Base-by-base conservation (phyloP, 1,140 invertebrate genomes). In the Drosophila athabasca region DNA sequence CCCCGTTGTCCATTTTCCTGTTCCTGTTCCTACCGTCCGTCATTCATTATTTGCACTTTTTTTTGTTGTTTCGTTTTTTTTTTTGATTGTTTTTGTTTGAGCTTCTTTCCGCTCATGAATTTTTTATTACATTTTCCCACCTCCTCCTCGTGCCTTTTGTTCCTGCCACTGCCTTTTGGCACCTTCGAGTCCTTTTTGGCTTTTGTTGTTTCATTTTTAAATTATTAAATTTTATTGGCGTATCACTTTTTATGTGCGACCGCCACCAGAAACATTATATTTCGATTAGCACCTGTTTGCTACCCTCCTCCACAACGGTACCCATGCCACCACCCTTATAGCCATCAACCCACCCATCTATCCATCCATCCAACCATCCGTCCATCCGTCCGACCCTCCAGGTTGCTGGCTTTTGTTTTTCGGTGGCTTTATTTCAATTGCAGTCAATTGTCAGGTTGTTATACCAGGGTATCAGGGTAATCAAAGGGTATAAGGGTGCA, bases 221-320 rank as follows among this genome's bases (percentile, higher is more conserved):
- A 87, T 87, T 87, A 87, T 87, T 83, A 88, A 88, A 87, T 87
- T 87, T 88, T 87, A 87, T 87, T 87, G 84, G 71, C 84, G 72
- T 83, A 87, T 87, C 79, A 89, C 81, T 88, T 87, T 87, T 87
- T 87, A 87, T 87, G 83, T 68, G 80, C 81, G 82, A 87, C 61
- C 82, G 78, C 81, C 59, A 76, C 52, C 84, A 68, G 83, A 83
- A 87, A 88, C 83, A 87, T 87, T 87, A 87, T 87, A 83, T 87
- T 87, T 87, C 83, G 83, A 87, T 87, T 87, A 87, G 83, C 83
- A 87, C 83, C 83, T 87, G 83, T 88, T 88, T 87, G 83, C 77
- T 62, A 67, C 41, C 19, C 19, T 41, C 7, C 31, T 49, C 19
- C 60, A 29, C 49, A 22, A 1, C 17, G 17, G 19, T 24, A 52